These are phyloP conservation scores for Acronicta aceris DNA, from an alignment of 2,888 invertebrate genomes.

Conservation along the genomic window DNA sequence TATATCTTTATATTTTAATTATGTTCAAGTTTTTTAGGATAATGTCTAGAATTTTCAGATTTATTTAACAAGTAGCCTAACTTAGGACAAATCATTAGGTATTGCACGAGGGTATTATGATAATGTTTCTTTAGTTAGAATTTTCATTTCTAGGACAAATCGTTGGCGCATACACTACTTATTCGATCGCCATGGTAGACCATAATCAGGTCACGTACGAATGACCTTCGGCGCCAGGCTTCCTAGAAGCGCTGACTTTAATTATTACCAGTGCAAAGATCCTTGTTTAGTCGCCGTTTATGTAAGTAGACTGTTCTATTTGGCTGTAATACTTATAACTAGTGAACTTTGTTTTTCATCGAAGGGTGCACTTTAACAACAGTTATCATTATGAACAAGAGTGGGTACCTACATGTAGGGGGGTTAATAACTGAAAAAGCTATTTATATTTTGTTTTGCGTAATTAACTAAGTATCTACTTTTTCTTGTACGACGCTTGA, in stretches of 20 bases:
- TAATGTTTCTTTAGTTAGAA: constrained; percentile 59
- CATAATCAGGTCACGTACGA: constrained; percentile 71
- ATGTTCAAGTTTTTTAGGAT: constrained; percentile 10
- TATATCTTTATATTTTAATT: no score
- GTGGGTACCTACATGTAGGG: no score
- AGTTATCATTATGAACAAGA: no score
- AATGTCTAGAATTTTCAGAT: constrained; percentile 6
- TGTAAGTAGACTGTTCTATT: constrained; percentile 41
- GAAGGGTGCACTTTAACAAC: not conserved
- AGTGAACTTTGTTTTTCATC: constrained; percentile 21
- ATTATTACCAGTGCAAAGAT: constrained; percentile 42
- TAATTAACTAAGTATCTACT: constrained; percentile 53
- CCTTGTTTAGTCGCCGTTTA: constrained; percentile 31
- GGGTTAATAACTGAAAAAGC: constrained; percentile 14
- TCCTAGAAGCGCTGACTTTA: constrained; percentile 56
- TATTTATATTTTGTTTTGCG: constrained; percentile 9
- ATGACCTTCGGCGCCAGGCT: constrained; percentile 65
- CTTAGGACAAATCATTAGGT: constrained; percentile 10
- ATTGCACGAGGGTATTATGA: constrained; percentile 22
- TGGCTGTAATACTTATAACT: constrained; percentile 17
- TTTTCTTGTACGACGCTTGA: constrained; percentile 38
- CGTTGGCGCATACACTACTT: constrained; percentile 51
- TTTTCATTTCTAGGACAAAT: constrained; percentile 61
- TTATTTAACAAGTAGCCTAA: constrained; percentile 10
- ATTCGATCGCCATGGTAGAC: constrained; percentile 66